Evolutionary conservation across 2,797 vertebrate genomes (phyloP).

Genomic region (Salmo trutta): DNA sequence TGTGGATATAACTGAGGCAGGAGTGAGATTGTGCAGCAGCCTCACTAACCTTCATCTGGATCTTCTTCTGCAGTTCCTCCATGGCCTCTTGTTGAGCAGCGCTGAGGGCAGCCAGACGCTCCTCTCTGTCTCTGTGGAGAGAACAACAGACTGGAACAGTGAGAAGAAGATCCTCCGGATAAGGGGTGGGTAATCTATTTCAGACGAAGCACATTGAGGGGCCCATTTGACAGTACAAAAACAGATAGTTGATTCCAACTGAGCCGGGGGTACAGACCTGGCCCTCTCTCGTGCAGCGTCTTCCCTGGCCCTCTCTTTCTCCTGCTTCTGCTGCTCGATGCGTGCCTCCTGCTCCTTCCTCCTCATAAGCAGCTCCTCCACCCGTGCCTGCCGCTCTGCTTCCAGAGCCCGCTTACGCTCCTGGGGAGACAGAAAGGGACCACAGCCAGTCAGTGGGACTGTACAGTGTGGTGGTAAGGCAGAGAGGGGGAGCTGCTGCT

Average conservation of each 20-base stretch:
- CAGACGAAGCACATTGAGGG: too few relatives aligned
- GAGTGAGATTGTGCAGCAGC: not conserved
- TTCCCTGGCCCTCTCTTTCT: conserved; percentile 94
- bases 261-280: conserved; percentile 73
- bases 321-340: conserved; percentile 94
- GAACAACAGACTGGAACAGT: not conserved
- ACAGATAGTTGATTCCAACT: not conserved
- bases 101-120: conserved; percentile 93
- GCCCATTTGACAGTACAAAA: not conserved
- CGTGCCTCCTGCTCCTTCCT: conserved; percentile 95
- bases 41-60: conserved; percentile 89
- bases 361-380: conserved; percentile 90
- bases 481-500: not conserved
- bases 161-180: not conserved
- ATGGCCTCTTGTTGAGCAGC: conserved; percentile 98
- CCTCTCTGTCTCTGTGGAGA: conserved; percentile 87
- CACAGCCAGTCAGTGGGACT: not conserved
- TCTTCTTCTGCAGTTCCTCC: conserved; percentile 99
- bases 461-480: not conserved
- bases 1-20: too few relatives aligned
- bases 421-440: conserved; percentile 57
- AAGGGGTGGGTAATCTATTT: too few relatives aligned
- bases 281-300: conserved; percentile 95
- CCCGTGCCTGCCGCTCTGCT: conserved; percentile 93
- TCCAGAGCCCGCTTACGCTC: conserved; percentile 93